phyloP scores from a whole-genome alignment of 1,140 invertebrate species.

The Zelostemma sp. region DNA sequence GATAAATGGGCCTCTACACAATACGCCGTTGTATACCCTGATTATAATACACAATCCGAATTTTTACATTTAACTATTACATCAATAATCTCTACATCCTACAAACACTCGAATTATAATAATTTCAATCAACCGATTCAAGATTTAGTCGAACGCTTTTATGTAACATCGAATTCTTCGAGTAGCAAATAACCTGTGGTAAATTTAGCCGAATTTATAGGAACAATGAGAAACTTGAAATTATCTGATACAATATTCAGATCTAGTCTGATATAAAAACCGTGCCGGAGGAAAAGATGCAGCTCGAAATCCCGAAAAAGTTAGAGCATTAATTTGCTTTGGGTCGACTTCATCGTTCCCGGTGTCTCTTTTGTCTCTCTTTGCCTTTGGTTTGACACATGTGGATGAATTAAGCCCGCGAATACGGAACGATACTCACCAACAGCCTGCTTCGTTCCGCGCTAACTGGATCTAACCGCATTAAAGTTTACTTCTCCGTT shows the following conservation, averaged over 20 bases:
- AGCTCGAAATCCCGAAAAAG: background rate
- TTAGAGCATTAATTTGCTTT: background rate
- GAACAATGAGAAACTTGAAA: too few species aligned
- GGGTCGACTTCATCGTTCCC: background rate
- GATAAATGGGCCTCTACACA: slow-evolving; percentile 13
- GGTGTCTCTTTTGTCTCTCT: background rate
- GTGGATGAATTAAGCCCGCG: slow-evolving; percentile 28
- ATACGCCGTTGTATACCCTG: background rate
- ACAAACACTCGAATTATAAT: too few species aligned
- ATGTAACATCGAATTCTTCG: too few species aligned
- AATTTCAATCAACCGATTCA: too few species aligned
- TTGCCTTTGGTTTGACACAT: slow-evolving; percentile 15
- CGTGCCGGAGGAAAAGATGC: background rate
- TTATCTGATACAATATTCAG: too few species aligned
- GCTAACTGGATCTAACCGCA: slow-evolving; percentile 55
- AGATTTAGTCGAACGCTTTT: too few species aligned
- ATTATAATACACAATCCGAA: too few species aligned
- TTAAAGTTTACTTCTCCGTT: slow-evolving; percentile 65
- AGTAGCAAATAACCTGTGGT: too few species aligned
- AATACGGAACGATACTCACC: slow-evolving; percentile 36
- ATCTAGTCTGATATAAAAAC: too few species aligned
- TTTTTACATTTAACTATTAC: too few species aligned
- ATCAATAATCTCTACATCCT: too few species aligned
- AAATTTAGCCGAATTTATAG: too few species aligned
- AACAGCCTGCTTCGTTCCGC: slow-evolving; percentile 10